These are phyloP conservation scores for Mactromeris polynyma DNA, from an alignment of 2,888 invertebrate genomes.

Conservation along the genomic window DNA sequence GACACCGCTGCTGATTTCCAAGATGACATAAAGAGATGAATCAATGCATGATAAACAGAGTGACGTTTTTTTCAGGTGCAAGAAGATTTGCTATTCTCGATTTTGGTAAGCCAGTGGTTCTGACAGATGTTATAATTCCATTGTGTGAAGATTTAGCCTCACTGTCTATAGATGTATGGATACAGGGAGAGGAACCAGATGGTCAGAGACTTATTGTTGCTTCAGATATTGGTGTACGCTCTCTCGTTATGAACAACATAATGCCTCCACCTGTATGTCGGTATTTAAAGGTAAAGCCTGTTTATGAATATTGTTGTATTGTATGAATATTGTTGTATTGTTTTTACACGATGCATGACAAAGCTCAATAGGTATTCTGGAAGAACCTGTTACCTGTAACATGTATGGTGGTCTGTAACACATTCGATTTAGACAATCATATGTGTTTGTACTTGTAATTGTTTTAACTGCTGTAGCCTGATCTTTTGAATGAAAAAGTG, in stretches of 20 bases:
- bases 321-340: too few relatives aligned
- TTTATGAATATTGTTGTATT: too few relatives aligned
- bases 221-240: constrained; percentile 94
- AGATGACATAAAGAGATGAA: neutral
- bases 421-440: too few relatives aligned
- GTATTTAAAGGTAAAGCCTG: constrained; percentile 92
- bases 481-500: too few relatives aligned
- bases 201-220: constrained; percentile 94
- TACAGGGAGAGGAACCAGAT: constrained; percentile 94
- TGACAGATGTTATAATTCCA: constrained; percentile 92
- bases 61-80: constrained; percentile 89
- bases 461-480: too few relatives aligned
- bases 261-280: constrained; percentile 96
- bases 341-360: too few relatives aligned
- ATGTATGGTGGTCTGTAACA: too few relatives aligned
- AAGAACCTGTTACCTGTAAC: too few relatives aligned
- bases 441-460: too few relatives aligned
- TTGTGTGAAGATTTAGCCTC: constrained; percentile 90
- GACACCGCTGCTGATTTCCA: neutral
- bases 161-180: constrained; percentile 96
- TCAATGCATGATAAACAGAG: neutral
- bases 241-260: constrained; percentile 94
- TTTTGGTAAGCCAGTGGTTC: constrained; percentile 94
- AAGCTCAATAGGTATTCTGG: too few relatives aligned
- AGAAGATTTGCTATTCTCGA: constrained; percentile 96